Percentiles rank a stretch among this genome's conserved stretches.
Conservation (phyloP, 92 coral and sea anemone species). For the Bergia puertoricense region DNA sequence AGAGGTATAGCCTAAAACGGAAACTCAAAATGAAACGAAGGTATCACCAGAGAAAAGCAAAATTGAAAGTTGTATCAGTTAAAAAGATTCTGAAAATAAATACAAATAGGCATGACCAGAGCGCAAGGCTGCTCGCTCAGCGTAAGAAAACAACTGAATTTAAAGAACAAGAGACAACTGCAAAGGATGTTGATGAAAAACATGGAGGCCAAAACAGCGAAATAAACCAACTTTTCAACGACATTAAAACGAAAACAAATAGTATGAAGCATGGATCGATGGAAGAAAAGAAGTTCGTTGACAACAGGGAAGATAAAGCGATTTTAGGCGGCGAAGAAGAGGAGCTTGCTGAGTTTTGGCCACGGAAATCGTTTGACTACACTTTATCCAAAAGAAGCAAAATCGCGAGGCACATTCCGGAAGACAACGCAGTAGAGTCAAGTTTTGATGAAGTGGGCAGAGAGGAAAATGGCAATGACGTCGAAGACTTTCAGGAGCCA, state of each 20-base stretch:
- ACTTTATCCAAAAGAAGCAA: constrained; percentile 32
- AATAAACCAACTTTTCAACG: background rate
- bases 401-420: background rate
- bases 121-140: background rate
- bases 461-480: background rate
- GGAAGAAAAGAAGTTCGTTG: background rate
- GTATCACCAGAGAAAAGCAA: background rate
- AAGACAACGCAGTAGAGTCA: background rate
- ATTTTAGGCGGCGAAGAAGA: constrained; percentile 43
- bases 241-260: background rate
- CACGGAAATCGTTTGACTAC: constrained; percentile 5
- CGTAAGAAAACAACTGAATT: background rate
- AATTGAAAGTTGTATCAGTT: background rate
- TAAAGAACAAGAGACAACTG: background rate
- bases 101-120: background rate
- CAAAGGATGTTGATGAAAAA: background rate
- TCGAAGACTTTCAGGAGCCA: background rate
- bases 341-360: constrained; percentile 44
- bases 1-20: background rate
- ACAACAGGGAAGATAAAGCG: constrained; percentile 29
- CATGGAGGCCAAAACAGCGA: background rate
- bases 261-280: background rate
- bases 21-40: background rate
- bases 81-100: background rate
- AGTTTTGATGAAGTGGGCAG: background rate